Conservation (phyloP, 2,113 vertebrate genomes). For the Todiramphus saurophagus region DNA sequence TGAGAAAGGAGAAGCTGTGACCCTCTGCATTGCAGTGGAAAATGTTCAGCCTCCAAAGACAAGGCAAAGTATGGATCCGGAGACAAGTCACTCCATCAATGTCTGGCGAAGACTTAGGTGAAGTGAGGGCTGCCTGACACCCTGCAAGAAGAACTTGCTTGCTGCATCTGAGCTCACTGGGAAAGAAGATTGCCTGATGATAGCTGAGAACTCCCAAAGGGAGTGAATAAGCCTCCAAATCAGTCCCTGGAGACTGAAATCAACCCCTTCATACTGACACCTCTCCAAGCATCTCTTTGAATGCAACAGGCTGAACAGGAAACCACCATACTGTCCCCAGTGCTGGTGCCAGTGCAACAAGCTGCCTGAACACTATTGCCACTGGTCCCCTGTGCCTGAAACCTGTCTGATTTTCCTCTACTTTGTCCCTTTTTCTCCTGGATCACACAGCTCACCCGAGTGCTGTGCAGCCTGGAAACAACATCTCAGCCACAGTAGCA, state of each 20-base stretch:
- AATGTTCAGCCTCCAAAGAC: neutral
- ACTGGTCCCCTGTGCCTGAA: neutral
- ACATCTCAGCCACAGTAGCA: neutral
- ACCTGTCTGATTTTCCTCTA: neutral
- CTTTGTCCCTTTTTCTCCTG: neutral
- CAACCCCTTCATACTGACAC: neutral
- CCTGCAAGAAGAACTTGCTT: neutral
- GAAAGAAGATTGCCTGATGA: neutral
- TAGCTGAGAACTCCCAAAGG: neutral
- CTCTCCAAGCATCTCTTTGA: neutral
- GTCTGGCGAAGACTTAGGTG: neutral
- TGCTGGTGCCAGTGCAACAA: neutral
- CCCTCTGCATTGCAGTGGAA: neutral
- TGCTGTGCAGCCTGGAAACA: neutral
- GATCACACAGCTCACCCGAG: neutral
- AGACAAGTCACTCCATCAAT: neutral
- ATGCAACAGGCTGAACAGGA: neutral
- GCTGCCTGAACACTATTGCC: neutral
- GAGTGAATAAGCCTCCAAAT: neutral
- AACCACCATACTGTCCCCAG: rapidly evolving
- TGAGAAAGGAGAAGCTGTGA: neutral
- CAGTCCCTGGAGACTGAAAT: neutral
- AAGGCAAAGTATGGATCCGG: neutral
- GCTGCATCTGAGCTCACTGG: neutral
- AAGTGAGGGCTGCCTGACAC: neutral